Conservation (phyloP, 2,113 vertebrate genomes). For the Setophaga petechia region DNA sequence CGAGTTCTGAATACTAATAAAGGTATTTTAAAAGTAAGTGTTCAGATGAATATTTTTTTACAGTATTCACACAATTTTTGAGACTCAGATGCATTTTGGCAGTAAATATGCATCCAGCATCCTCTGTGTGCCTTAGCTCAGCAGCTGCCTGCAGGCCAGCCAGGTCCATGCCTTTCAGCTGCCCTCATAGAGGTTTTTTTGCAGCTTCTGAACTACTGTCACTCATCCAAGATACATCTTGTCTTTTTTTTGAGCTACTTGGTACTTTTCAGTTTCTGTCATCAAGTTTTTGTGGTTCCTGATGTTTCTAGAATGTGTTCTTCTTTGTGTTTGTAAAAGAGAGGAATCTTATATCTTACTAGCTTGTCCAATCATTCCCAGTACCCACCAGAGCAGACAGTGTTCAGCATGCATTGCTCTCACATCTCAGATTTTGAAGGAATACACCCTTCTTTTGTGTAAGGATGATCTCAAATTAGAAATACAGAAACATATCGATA, state of each 20-base stretch:
- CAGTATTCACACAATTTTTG: not conserved
- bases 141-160: not conserved
- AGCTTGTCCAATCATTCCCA: not conserved
- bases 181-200: not conserved
- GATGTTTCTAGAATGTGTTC: not conserved
- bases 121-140: fast-evolving
- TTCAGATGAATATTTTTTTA: not conserved
- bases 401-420: not conserved
- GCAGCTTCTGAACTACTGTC: not conserved
- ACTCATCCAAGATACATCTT: not conserved
- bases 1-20: not conserved
- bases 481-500: not conserved
- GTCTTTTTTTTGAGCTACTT: not conserved
- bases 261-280: not conserved
- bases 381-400: not conserved
- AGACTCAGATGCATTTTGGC: not conserved
- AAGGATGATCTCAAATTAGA: not conserved
- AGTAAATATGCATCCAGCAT: not conserved
- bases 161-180: not conserved
- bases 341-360: not conserved
- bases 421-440: not conserved
- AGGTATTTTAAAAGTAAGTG: not conserved
- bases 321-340: not conserved
- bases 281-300: not conserved
- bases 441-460: not conserved